A percentile compares a stretch with the other conserved stretches of the same genome.
Evolutionary conservation across 2,888 invertebrate genomes (phyloP).

Genomic region (Eucera pruinosa): DNA sequence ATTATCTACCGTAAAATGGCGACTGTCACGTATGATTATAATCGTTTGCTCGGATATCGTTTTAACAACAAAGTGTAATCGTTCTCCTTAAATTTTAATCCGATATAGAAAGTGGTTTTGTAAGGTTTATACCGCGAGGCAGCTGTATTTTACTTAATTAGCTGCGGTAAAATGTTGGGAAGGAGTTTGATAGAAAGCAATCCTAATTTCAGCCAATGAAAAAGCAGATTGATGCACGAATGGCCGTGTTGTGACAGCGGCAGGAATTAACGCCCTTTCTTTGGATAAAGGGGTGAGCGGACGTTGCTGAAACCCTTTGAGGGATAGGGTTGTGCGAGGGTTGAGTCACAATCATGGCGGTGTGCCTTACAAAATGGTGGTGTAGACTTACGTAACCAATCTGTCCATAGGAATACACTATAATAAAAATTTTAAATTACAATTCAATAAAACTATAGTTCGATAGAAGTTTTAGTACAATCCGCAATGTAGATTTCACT

Average conservation of each 20-base stretch:
- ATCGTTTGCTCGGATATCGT: background rate
- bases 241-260: conserved; percentile 80
- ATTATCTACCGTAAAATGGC: background rate
- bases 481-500: too few relatives aligned
- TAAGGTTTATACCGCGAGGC: background rate
- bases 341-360: conserved; percentile 74
- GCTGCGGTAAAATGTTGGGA: background rate
- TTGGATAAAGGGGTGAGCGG: conserved; percentile 70
- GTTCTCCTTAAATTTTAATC: background rate
- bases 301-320: conserved; percentile 59
- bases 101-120: background rate
- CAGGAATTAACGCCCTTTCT: conserved; percentile 73
- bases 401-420: background rate
- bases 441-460: background rate
- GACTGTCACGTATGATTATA: background rate
- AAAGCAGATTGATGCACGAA: conserved; percentile 78
- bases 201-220: conserved; percentile 70
- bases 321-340: conserved; percentile 79
- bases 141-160: conserved; percentile 51
- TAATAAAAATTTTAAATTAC: too few relatives aligned
- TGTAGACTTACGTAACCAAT: conserved; percentile 13
- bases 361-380: conserved; percentile 79
- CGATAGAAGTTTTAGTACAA: too few relatives aligned
- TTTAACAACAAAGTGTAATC: background rate
- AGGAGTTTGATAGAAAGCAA: conserved; percentile 28